A percentile compares a stretch with the other conserved stretches of the same genome.
Evolutionary conservation across 2,113 vertebrate genomes (phyloP).

Genomic region (Ciconia boyciana): DNA sequence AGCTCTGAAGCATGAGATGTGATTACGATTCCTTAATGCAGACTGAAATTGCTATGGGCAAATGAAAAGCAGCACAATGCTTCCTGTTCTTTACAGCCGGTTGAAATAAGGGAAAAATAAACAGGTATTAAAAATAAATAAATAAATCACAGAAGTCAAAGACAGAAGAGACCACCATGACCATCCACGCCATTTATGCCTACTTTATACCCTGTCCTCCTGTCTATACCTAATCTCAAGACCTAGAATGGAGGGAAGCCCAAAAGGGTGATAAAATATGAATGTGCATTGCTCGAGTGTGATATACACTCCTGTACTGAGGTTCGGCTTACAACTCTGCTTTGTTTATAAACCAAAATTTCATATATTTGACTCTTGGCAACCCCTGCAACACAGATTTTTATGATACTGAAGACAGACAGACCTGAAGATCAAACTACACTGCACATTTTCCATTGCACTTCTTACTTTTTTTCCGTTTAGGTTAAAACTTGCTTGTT

Average conservation of each 20-base stretch:
- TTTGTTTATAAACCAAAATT: not conserved
- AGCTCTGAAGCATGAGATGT: conserved; percentile 33
- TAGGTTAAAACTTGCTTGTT: not conserved
- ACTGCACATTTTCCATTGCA: not conserved
- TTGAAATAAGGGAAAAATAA: not conserved
- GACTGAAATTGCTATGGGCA: not conserved
- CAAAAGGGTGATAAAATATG: not conserved
- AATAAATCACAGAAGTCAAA: not conserved
- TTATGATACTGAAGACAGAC: not conserved
- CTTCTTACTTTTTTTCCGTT: not conserved
- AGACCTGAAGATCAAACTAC: not conserved
- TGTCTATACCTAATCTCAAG: not conserved
- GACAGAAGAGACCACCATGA: not conserved
- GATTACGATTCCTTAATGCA: conserved; percentile 33
- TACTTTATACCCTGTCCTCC: not conserved
- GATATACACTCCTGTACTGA: not conserved
- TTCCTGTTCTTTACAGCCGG: not conserved
- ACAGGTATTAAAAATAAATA: not conserved
- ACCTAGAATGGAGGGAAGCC: not conserved
- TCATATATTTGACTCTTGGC: not conserved
- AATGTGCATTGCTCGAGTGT: not conserved
- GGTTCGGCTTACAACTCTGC: not conserved
- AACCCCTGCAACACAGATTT: not conserved
- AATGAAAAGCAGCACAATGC: not conserved
- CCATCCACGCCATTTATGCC: not conserved